Evolutionary conservation across 2,113 vertebrate genomes (phyloP).

Genomic region (Coreoperca whiteheadi): DNA sequence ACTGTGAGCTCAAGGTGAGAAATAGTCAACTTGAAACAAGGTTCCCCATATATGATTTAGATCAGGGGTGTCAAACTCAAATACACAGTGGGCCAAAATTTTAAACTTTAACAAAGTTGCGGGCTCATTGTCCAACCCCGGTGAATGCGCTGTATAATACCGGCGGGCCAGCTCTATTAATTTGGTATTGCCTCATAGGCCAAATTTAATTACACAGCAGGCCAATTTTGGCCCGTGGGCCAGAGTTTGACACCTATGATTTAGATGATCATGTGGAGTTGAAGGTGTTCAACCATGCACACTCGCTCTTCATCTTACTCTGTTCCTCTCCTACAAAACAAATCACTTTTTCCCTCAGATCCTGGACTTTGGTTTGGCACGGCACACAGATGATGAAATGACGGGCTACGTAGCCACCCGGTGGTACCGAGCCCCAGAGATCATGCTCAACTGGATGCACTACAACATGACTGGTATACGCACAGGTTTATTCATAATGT

Average conservation of each 20-base stretch:
- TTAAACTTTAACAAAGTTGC: too few relatives aligned
- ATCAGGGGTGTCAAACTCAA: too few relatives aligned
- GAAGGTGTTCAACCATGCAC: background rate
- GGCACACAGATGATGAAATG: conserved; percentile 98
- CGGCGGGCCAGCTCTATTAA: too few relatives aligned
- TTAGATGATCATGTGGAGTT: background rate
- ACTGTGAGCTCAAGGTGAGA: conserved; percentile 96
- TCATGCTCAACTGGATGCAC: conserved; percentile 99
- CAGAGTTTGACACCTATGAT: too few relatives aligned
- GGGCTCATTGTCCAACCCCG: too few relatives aligned
- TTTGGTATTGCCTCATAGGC: too few relatives aligned
- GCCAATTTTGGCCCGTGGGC: too few relatives aligned
- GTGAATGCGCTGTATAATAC: too few relatives aligned
- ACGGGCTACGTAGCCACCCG: conserved; percentile 97
- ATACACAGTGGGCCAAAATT: too few relatives aligned
- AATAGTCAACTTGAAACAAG: background rate
- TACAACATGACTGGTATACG: conserved; percentile 97
- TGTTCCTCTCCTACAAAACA: background rate
- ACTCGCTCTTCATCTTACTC: background rate
- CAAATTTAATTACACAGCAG: too few relatives aligned
- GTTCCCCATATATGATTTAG: background rate
- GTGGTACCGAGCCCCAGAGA: conserved; percentile 98
- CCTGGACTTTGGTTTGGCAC: conserved; percentile 96
- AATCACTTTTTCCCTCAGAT: conserved; percentile 83
- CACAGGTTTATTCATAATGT: background rate